Base-by-base conservation (phyloP, 2,797 vertebrate species). In the Megalops cyprinoides region DNA sequence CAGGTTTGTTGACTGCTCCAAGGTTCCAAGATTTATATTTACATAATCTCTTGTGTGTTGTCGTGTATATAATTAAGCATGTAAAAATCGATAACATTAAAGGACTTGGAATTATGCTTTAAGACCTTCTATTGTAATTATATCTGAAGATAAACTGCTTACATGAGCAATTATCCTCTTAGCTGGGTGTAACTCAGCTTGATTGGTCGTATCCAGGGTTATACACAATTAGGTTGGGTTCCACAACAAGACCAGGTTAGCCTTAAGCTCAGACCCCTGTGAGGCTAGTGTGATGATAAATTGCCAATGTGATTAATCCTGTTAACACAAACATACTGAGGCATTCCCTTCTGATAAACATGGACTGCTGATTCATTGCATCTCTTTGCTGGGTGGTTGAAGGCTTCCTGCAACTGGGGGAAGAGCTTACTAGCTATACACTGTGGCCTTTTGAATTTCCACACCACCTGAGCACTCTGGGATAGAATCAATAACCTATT, bases 221-320 rank as follows among this genome's bases (percentile, higher is more conserved):
- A 48, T 71, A 28, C 10, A 8, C 39, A 18, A 23, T 77, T 77
- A 18, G 25, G 18, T 18, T 3, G 14, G 28, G n/a, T 44, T 74
- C 48, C 0, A 28, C 6, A 53, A 67, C 25, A 6, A 20, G n/a
- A n/a, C 15, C 15, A 15, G 74, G 31, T 28, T 9, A 49, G 74
- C 74, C 55, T 34, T 46, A 15, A 28, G 7, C 46, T 23, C 49
- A 5, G 6, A 20, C 48, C 48, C 46, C 48, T 76, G 58, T n/a
- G 39, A 55, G 46, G 76, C 60, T 56, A 51, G 55, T 75, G 82
- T 73, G 79, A 85, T 83, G 85, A 90, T 91, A 90, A 89, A 88
- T 91, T 85, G 86, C 87, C 81, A 86, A 84, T 74, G 77, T 86
- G 89, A 92, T 89, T 91, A 84, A 82, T 84, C 85, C 69, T 79